phyloP scores from a whole-genome alignment of 2,797 vertebrate genomes.

The Crocidura indochinensis region DNA sequence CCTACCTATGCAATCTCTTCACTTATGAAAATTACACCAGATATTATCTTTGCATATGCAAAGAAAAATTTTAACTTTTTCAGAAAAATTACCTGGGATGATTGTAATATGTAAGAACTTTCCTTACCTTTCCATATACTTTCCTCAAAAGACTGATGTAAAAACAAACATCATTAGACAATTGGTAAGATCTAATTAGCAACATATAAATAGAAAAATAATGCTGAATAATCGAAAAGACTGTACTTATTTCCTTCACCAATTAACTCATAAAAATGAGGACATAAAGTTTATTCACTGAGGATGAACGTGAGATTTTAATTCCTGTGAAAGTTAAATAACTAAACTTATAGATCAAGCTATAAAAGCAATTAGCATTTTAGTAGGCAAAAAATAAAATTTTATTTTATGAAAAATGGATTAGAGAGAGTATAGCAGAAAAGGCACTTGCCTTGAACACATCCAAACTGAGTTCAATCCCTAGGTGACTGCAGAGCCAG shows the following conservation, averaged over 20 bases:
- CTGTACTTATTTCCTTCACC: neutral
- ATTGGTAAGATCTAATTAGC: neutral
- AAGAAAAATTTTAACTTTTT: neutral
- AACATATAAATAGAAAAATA: slow-evolving; percentile 42
- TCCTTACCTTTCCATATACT: neutral
- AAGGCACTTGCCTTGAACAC: no score
- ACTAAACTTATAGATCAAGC: neutral
- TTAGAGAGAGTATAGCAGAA: neutral
- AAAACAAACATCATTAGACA: neutral
- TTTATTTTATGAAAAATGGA: slow-evolving; percentile 32
- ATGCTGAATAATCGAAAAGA: neutral
- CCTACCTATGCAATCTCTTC: neutral
- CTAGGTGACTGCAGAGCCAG: no score
- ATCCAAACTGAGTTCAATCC: no score
- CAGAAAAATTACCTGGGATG: slow-evolving; percentile 12
- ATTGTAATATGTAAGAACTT: neutral
- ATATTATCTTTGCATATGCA: slow-evolving; percentile 2
- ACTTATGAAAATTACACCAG: neutral
- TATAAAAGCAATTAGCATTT: slow-evolving; percentile 50
- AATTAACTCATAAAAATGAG: slow-evolving; percentile 51
- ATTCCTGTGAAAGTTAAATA: neutral
- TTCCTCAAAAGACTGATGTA: neutral
- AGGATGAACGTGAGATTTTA: slow-evolving; percentile 21
- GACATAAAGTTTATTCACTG: slow-evolving; percentile 43
- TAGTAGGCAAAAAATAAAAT: slow-evolving; percentile 20